phyloP scores from a whole-genome alignment of 64 coral and sea anemone species.

The Montipora capricornis region DNA sequence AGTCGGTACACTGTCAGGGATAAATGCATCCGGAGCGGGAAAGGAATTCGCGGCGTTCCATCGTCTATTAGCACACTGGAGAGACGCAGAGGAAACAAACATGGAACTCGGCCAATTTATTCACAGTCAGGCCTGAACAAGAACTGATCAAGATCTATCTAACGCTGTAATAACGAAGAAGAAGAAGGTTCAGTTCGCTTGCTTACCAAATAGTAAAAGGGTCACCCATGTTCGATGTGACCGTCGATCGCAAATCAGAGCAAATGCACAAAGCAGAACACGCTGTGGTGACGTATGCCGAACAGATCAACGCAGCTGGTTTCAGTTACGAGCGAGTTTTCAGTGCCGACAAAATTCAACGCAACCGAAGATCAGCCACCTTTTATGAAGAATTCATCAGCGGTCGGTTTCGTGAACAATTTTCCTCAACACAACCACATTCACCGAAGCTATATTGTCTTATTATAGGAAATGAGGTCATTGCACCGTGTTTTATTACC shows the following conservation, averaged over 20 bases:
- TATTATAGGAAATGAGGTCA: conserved; percentile 96
- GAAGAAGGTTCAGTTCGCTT: neutral
- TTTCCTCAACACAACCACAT: neutral
- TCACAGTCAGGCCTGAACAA: neutral
- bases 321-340: conserved; percentile 1
- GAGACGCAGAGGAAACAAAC: conserved; percentile 15
- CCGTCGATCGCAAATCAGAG: conserved; percentile 34
- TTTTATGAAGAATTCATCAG: neutral
- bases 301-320: neutral
- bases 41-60: conserved; percentile 93
- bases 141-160: neutral
- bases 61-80: conserved; percentile 90
- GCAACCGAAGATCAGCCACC: neutral
- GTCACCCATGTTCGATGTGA: conserved; percentile 29
- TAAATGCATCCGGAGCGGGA: conserved; percentile 92
- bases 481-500: conserved; percentile 74
- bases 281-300: conserved; percentile 49
- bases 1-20: conserved; percentile 82
- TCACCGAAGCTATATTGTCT: conserved; percentile 31
- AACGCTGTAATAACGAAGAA: neutral
- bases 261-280: neutral
- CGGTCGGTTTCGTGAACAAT: conserved; percentile 4
- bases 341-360: neutral
- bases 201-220: conserved; percentile 77
- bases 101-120: conserved; percentile 30